These are phyloP conservation scores for Thalpophila matura DNA, from an alignment of 2,888 invertebrate species.

Conservation along the genomic window DNA sequence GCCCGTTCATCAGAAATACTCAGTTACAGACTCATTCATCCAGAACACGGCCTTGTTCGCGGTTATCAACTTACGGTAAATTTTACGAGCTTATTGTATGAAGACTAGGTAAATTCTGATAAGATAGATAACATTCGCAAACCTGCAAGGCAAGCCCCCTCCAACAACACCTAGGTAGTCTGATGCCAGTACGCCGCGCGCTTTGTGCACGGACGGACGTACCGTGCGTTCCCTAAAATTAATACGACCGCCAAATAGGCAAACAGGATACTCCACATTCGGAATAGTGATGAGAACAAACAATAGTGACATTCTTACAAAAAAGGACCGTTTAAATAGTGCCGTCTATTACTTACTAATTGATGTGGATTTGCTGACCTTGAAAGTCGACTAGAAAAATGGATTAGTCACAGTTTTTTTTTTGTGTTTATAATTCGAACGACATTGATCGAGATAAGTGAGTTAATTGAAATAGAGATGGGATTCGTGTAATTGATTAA, in stretches of 20 bases:
- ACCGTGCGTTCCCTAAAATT: slow-evolving; percentile 34
- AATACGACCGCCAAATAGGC: slow-evolving; percentile 59
- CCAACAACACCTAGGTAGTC: slow-evolving; percentile 36
- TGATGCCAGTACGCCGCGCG: slow-evolving; percentile 63
- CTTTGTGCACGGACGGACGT: slow-evolving; percentile 54
- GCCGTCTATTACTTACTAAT: slow-evolving; percentile 50
- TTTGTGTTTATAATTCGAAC: slow-evolving; percentile 55
- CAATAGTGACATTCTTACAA: slow-evolving; percentile 69
- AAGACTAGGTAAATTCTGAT: slow-evolving; percentile 72
- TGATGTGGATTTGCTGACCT: slow-evolving; percentile 54
- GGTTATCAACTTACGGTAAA: slow-evolving; percentile 69
- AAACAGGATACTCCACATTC: slow-evolving; percentile 62
- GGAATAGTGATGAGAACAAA: slow-evolving; percentile 72
- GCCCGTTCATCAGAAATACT: neutral
- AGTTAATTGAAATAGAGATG: slow-evolving; percentile 58
- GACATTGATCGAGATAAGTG: slow-evolving; percentile 57
- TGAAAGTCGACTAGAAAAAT: slow-evolving; percentile 61
- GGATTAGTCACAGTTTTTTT: slow-evolving; percentile 53
- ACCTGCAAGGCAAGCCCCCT: slow-evolving; percentile 59
- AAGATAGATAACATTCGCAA: slow-evolving; percentile 70
- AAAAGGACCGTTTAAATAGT: slow-evolving; percentile 60
- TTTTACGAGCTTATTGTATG: slow-evolving; percentile 70
- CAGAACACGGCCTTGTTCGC: slow-evolving; percentile 61
- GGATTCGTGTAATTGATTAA: slow-evolving; percentile 52
- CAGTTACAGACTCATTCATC: slow-evolving; percentile 48